phyloP scores from a whole-genome alignment of 2,888 invertebrate species.

The Polietes domitor region DNA sequence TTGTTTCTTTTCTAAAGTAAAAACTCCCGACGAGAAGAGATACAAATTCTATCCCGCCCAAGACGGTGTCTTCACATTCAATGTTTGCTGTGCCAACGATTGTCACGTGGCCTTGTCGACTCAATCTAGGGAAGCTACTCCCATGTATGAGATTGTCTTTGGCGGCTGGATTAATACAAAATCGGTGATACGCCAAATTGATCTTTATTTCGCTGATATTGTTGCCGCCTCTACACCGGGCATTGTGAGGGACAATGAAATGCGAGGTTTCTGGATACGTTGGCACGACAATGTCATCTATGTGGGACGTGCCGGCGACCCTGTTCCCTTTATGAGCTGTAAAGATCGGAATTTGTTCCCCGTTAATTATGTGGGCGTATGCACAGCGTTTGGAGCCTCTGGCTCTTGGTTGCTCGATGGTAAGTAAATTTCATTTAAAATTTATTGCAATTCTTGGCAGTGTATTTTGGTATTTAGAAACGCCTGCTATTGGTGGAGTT shows the following conservation, averaged over 20 bases:
- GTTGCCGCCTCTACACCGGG: slow-evolving; percentile 86
- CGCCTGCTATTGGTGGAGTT: too few species aligned
- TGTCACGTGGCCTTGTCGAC: slow-evolving; percentile 91
- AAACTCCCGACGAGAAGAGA: slow-evolving; percentile 1
- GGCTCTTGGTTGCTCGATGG: slow-evolving; percentile 86
- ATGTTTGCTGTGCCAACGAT: slow-evolving; percentile 89
- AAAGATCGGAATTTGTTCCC: slow-evolving; percentile 87
- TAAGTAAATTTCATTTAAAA: not conserved
- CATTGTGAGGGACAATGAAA: slow-evolving; percentile 87
- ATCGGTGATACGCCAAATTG: slow-evolving; percentile 90
- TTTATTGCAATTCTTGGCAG: too few species aligned
- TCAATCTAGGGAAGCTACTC: slow-evolving; percentile 86
- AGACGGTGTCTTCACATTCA: slow-evolving; percentile 84
- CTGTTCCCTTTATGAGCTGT: slow-evolving; percentile 87
- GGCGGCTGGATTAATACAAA: slow-evolving; percentile 94
- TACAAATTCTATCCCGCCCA: not conserved
- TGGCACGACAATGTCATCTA: slow-evolving; percentile 87
- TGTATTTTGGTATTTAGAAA: too few species aligned
- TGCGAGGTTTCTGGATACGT: slow-evolving; percentile 91
- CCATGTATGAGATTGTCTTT: slow-evolving; percentile 92
- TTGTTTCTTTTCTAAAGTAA: not conserved
- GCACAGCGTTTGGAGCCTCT: slow-evolving; percentile 92
- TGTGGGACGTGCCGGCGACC: slow-evolving; percentile 87
- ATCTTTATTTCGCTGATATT: slow-evolving; percentile 86
- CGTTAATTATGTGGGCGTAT: slow-evolving; percentile 88